A percentile compares a stretch with the other conserved stretches of the same genome.
Evolutionary conservation across 1,140 invertebrate genomes (phyloP).

Genomic region (Euwallacea fornicatus): DNA sequence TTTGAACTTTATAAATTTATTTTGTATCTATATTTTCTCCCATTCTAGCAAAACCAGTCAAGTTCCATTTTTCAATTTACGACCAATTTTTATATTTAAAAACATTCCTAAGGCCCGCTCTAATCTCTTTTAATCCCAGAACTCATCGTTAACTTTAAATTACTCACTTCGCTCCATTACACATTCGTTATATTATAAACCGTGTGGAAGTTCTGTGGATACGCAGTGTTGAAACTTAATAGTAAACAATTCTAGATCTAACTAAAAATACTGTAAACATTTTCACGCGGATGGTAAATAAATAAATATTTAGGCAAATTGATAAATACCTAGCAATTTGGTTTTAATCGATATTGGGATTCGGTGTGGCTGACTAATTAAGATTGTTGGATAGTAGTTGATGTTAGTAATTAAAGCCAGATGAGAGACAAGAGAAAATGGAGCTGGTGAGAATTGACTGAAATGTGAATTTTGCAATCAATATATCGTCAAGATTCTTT

Average conservation of each 20-base stretch:
- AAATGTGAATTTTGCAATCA: background rate
- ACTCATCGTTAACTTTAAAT: background rate
- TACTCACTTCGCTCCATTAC: background rate
- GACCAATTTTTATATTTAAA: no score
- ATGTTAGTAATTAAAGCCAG: background rate
- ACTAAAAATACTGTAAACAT: background rate
- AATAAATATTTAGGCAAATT: background rate
- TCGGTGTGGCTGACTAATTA: background rate
- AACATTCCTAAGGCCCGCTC: no score
- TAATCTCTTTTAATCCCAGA: background rate
- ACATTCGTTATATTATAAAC: background rate
- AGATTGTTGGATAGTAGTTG: background rate
- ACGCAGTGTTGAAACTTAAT: slow-evolving; percentile 2
- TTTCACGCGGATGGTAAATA: background rate
- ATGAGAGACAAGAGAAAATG: no score
- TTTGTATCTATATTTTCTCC: no score
- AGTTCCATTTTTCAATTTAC: no score
- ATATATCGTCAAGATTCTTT: no score
- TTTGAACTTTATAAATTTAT: no score
- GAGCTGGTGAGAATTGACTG: background rate
- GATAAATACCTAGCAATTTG: background rate
- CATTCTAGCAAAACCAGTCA: no score
- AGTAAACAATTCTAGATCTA: background rate
- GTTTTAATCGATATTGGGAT: background rate
- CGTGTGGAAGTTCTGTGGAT: background rate